Evolutionary conservation across 2,888 invertebrate species (phyloP).

Genomic region (Scotopteryx bipunctaria): DNA sequence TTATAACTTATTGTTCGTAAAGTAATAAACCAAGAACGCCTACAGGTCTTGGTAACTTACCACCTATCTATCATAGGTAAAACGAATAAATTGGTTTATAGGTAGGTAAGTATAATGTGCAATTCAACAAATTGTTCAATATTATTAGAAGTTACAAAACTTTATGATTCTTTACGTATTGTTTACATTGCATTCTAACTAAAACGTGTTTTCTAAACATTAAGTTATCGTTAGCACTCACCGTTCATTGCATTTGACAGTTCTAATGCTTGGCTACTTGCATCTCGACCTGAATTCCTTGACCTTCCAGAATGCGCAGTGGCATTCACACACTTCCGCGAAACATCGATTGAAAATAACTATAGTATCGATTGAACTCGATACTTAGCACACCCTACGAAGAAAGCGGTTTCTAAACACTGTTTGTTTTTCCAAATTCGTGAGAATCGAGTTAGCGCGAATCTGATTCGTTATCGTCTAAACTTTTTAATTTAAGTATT

Average conservation of each 20-base stretch:
- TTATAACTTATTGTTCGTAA: constrained; percentile 6
- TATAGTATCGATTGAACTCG: constrained; percentile 39
- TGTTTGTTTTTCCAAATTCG: constrained; percentile 55
- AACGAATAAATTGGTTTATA: too few relatives aligned
- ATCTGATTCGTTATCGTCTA: constrained; percentile 47
- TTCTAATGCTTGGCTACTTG: constrained; percentile 39
- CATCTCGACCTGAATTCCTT: constrained; percentile 51
- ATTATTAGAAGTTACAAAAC: constrained; percentile 15
- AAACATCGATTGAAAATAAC: constrained; percentile 45
- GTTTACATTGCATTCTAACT: constrained; percentile 24
- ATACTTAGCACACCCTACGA: constrained; percentile 34
- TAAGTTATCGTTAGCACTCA: constrained; percentile 43
- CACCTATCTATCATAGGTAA: neutral
- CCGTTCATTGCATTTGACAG: constrained; percentile 41
- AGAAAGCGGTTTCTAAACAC: constrained; percentile 52
- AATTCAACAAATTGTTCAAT: constrained; percentile 12
- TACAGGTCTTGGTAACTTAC: neutral
- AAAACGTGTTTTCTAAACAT: constrained; percentile 35
- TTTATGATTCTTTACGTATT: constrained; percentile 11
- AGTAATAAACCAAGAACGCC: neutral
- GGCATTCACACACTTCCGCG: constrained; percentile 54
- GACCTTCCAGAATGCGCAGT: constrained; percentile 57
- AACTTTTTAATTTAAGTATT: constrained; percentile 31
- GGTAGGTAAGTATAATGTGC: neutral
- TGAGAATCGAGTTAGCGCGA: constrained; percentile 38